Percentiles rank a stretch among this genome's conserved stretches.
Evolutionary conservation across 2,113 vertebrate species (phyloP).

Genomic region (Piprites chloris): DNA sequence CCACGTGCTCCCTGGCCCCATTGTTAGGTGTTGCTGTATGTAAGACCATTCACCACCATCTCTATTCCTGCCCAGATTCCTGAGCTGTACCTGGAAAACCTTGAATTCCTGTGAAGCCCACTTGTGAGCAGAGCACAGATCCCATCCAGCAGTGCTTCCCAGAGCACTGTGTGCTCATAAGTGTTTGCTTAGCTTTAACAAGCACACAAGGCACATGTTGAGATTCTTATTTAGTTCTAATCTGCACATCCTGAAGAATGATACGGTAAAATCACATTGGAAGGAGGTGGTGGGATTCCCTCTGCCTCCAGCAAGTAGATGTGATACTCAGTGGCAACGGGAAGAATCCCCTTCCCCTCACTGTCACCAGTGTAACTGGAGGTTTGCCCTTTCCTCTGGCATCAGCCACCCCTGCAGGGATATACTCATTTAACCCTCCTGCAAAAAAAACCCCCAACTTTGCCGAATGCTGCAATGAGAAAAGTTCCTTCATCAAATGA

Average conservation of each 20-base stretch:
- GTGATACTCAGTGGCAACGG: background rate
- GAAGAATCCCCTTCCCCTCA: background rate
- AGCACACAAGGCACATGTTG: background rate
- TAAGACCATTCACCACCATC: background rate
- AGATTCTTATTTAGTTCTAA: background rate
- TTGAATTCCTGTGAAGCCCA: background rate
- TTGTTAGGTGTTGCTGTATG: accelerated
- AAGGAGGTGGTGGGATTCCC: background rate
- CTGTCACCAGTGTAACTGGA: accelerated
- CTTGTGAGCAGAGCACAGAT: background rate
- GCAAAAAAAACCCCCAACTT: background rate
- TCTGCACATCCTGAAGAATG: background rate
- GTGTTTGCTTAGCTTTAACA: background rate
- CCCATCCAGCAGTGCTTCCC: background rate
- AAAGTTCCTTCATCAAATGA: background rate
- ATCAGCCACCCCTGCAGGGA: background rate
- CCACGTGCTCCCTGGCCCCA: accelerated
- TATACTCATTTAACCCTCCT: background rate
- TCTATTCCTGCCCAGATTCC: background rate
- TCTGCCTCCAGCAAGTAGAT: background rate
- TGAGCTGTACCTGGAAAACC: background rate
- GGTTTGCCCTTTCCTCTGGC: background rate
- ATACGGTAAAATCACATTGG: background rate
- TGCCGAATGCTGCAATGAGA: background rate
- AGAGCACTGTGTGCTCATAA: accelerated